phyloP scores from a whole-genome alignment of 35 echinoderm and acorn worm species.

The Diadema setosum region DNA sequence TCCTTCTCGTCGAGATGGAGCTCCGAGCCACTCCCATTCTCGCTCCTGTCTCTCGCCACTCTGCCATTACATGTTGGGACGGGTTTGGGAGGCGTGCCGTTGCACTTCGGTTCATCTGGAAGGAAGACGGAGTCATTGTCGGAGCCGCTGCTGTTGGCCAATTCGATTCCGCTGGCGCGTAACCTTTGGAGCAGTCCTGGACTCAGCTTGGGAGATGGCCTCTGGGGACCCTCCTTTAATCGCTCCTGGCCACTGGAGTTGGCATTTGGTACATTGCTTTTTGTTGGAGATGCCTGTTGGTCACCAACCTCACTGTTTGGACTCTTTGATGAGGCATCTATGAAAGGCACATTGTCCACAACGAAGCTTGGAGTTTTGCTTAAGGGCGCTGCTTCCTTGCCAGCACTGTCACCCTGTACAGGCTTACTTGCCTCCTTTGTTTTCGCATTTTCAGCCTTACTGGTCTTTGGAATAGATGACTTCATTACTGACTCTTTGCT shows the following conservation, averaged over 20 bases:
- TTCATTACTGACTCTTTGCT: neutral
- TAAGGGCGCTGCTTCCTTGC: neutral
- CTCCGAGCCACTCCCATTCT: neutral
- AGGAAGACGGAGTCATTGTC: slow-evolving; percentile 24
- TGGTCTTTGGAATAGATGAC: neutral
- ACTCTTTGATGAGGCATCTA: slow-evolving; percentile 40
- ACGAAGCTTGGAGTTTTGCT: slow-evolving; percentile 7
- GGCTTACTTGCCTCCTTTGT: neutral
- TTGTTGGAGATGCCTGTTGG: neutral
- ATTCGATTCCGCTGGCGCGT: neutral
- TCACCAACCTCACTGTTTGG: neutral
- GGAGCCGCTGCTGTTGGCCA: slow-evolving; percentile 1
- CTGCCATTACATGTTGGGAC: neutral
- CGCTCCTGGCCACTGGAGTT: neutral
- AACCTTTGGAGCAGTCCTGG: neutral
- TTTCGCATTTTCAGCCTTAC: neutral
- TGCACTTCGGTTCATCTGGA: neutral
- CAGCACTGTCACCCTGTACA: neutral
- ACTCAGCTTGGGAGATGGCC: neutral
- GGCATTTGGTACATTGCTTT: neutral
- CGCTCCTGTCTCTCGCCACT: neutral
- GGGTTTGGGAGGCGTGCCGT: neutral
- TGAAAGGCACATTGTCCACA: slow-evolving; percentile 46
- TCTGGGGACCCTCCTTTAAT: neutral
- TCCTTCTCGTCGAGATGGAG: slow-evolving; percentile 12